Percentiles rank a stretch among this genome's conserved stretches.
Evolutionary conservation across 2,797 vertebrate genomes (phyloP).

Genomic region (Lepilemur septentrionalis): DNA sequence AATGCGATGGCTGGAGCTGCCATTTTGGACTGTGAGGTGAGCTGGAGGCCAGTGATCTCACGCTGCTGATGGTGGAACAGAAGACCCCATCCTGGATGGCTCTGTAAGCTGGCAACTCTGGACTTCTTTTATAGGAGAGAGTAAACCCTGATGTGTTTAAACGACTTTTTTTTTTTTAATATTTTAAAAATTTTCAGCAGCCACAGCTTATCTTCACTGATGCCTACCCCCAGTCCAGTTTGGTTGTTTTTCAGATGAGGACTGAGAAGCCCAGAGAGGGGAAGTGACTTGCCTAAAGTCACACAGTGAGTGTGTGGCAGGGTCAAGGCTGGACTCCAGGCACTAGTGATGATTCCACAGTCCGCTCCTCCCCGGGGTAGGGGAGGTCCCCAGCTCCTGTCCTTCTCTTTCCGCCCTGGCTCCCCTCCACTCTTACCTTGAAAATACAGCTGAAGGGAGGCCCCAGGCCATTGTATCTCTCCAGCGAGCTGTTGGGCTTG

Average conservation of each 20-base stretch:
- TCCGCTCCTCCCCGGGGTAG: too few species aligned
- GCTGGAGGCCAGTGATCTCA: neutral
- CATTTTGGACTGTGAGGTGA: neutral
- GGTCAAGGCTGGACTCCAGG: neutral
- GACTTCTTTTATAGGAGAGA: neutral
- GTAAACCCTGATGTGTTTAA: neutral
- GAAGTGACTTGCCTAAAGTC: neutral
- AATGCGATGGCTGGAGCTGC: neutral
- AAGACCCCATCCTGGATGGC: neutral
- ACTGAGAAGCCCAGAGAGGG: neutral
- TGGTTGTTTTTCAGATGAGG: neutral
- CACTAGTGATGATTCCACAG: neutral
- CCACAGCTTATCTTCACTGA: neutral
- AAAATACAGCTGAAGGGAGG: conserved; percentile 93
- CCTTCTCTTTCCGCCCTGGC: neutral
- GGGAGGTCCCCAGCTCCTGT: neutral
- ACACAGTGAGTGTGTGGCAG: neutral
- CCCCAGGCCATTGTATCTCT: conserved; percentile 86
- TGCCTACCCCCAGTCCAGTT: neutral
- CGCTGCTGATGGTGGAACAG: neutral
- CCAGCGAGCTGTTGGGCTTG: conserved; percentile 91
- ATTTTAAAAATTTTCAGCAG: neutral
- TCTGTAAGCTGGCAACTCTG: neutral
- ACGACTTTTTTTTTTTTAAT: neutral
- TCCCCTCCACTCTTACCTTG: conserved; percentile 85